phyloP scores from a whole-genome alignment of 2,113 vertebrate species.

The Lepus europaeus region DNA sequence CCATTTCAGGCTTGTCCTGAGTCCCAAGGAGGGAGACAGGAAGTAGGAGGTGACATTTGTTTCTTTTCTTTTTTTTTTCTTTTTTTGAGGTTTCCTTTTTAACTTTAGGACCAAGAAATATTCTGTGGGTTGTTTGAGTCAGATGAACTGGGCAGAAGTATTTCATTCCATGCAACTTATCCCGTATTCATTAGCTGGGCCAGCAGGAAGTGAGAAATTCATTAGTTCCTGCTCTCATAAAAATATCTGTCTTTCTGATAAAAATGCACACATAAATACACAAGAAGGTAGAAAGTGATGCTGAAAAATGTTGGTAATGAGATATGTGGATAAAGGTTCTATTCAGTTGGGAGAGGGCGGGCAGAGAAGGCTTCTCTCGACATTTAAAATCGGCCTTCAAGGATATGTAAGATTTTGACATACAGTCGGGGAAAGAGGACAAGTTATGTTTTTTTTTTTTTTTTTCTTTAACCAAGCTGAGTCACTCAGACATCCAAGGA shows the following conservation, averaged over 20 bases:
- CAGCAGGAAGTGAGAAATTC: background rate
- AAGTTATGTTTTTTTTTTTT: too few species aligned
- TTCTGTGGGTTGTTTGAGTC: slow-evolving; percentile 42
- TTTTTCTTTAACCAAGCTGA: too few species aligned
- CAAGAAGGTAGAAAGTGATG: background rate
- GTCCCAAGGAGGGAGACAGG: slow-evolving; percentile 52
- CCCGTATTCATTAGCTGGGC: background rate
- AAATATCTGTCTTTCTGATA: background rate
- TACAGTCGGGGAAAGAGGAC: background rate
- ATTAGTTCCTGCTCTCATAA: background rate
- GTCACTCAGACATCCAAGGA: too few species aligned
- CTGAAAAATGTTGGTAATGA: background rate
- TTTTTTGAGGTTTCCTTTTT: slow-evolving; percentile 64
- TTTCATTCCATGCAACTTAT: background rate
- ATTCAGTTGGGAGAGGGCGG: background rate
- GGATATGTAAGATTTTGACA: background rate
- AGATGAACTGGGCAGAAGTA: slow-evolving; percentile 26
- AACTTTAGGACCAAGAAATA: slow-evolving; percentile 62
- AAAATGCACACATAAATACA: background rate
- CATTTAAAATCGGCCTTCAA: background rate
- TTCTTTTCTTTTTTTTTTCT: background rate
- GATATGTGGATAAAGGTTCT: background rate
- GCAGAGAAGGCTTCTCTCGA: background rate
- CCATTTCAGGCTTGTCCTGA: slow-evolving; percentile 61
- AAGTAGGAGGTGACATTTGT: slow-evolving; percentile 72